Percentiles rank a stretch among this genome's conserved stretches.
Evolutionary conservation across 1,140 invertebrate genomes (phyloP).

Genomic region (Atta cephalotes): DNA sequence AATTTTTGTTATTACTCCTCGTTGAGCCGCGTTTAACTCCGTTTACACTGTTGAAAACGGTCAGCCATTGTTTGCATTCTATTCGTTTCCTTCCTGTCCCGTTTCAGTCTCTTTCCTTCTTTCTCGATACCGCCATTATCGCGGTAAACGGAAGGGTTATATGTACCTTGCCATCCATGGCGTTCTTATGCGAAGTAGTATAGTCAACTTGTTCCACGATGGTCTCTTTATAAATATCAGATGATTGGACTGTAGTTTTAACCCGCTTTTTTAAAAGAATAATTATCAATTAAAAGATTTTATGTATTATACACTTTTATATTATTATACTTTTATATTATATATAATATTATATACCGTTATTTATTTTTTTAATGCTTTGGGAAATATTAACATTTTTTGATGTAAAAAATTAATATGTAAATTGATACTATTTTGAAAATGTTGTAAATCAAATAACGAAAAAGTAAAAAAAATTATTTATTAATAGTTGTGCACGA

Average conservation of each 20-base stretch:
- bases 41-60: constrained; percentile 58
- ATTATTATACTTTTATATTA: too few species aligned
- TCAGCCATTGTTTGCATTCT: constrained; percentile 62
- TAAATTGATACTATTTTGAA: not conserved
- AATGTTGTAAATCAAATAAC: not conserved
- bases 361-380: not conserved
- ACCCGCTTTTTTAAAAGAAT: not conserved
- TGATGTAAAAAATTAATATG: not conserved
- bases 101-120: constrained; percentile 31
- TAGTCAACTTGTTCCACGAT: not conserved
- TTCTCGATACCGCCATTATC: constrained; percentile 66
- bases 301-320: not conserved
- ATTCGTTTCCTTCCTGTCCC: constrained; percentile 19
- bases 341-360: too few species aligned
- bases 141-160: constrained; percentile 61
- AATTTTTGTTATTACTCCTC: constrained; percentile 64
- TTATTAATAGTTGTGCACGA: not conserved
- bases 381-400: not conserved
- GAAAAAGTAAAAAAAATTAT: not conserved
- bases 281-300: not conserved
- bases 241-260: constrained; percentile 57
- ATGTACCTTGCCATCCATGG: constrained; percentile 39
- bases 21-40: constrained; percentile 48
- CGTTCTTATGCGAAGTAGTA: constrained; percentile 1
- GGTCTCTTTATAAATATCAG: constrained; percentile 56